Percentiles rank a stretch among this genome's conserved stretches.
phyloP scores from a whole-genome alignment of 2,113 vertebrate genomes.

The Pseudopipra pipra region DNA sequence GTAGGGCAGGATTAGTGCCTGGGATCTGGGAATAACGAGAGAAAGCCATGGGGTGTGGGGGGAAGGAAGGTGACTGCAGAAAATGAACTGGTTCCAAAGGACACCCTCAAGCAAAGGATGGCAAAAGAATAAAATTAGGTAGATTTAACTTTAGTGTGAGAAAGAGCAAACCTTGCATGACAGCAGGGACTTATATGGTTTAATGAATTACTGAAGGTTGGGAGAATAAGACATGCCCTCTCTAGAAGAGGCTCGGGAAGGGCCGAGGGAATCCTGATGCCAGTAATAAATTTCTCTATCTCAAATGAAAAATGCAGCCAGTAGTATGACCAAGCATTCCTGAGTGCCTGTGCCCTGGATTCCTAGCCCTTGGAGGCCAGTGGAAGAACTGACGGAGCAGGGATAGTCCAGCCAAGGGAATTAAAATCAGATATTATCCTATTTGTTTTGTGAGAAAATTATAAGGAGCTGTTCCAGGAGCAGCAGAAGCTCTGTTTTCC shows the following conservation, averaged over 20 bases:
- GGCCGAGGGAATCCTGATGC: background rate
- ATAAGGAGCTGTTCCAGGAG: background rate
- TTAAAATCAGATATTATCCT: background rate
- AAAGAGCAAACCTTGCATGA: constrained; percentile 14
- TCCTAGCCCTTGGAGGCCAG: background rate
- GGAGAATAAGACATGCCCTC: background rate
- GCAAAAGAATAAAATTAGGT: background rate
- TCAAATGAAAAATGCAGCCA: background rate
- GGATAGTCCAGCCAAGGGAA: background rate
- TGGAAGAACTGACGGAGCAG: background rate
- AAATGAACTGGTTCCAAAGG: constrained; percentile 17
- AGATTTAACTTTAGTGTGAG: constrained; percentile 5
- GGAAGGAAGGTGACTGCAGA: background rate
- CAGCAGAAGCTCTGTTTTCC: background rate
- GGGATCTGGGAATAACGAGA: background rate
- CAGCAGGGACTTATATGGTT: background rate
- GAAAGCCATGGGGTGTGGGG: background rate
- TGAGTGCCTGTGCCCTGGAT: background rate
- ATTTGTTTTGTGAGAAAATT: background rate
- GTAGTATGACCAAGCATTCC: background rate
- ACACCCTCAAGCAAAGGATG: background rate
- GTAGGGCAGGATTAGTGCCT: background rate
- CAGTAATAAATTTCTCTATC: background rate
- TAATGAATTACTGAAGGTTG: constrained; percentile 30
- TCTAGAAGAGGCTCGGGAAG: background rate